Evolutionary conservation across 1,140 invertebrate species (phyloP).

Genomic region (Bombus cullumanus): DNA sequence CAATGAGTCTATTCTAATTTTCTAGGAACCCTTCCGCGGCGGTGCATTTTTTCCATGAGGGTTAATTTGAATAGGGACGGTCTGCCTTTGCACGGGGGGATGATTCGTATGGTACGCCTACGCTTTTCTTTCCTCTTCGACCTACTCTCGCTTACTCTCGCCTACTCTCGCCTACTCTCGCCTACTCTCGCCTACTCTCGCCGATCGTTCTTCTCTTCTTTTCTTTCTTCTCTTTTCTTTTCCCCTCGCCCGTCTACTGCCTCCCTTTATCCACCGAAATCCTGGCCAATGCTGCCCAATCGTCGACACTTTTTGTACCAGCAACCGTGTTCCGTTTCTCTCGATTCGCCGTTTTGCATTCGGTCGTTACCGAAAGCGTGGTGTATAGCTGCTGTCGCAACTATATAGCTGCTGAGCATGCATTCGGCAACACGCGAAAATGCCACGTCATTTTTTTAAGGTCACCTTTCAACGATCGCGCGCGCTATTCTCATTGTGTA

Average conservation of each 20-base stretch:
- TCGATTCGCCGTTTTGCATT: not conserved
- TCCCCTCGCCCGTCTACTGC: not conserved
- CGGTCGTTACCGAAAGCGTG: not conserved
- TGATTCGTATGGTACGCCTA: constrained; percentile 68
- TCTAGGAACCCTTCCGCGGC: constrained; percentile 66
- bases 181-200: too few relatives aligned
- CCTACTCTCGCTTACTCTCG: not conserved
- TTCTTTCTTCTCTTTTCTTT: not conserved
- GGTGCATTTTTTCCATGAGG: constrained; percentile 76
- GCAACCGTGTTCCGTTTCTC: constrained; percentile 13
- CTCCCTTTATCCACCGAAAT: constrained; percentile 31
- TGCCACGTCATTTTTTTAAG: constrained; percentile 65
- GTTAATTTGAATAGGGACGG: constrained; percentile 81
- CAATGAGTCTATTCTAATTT: constrained; percentile 77
- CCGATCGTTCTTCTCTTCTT: not conserved
- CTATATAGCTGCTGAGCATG: not conserved
- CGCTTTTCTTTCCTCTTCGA: not conserved
- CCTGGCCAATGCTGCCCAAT: not conserved
- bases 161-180: too few relatives aligned
- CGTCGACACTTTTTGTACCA: not conserved
- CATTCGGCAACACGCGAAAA: constrained; percentile 8
- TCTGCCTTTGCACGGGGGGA: constrained; percentile 25
- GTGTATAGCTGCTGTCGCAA: not conserved
- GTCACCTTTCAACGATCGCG: constrained; percentile 46
- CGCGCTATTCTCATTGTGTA: constrained; percentile 58